Evolutionary conservation across 1,140 invertebrate genomes (phyloP).

Genomic region (Cotesia glomerata): DNA sequence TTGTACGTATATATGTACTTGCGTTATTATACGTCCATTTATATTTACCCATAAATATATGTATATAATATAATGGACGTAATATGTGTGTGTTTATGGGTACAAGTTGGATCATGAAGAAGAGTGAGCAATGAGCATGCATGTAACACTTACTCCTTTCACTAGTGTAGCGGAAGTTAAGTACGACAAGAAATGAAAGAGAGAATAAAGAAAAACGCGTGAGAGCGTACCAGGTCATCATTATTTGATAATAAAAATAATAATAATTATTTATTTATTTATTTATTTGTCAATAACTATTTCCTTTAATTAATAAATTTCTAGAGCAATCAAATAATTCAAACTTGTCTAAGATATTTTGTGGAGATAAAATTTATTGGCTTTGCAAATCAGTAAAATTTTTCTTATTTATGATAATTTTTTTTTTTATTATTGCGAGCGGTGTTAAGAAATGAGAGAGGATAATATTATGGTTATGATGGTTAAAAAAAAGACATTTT

Average conservation of each 20-base stretch:
- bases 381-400: too few relatives aligned
- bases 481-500: not conserved
- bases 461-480: not conserved
- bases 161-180: constrained; percentile 55
- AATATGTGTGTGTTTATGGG: not conserved
- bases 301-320: not conserved
- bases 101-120: constrained; percentile 27
- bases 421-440: too few relatives aligned
- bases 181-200: constrained; percentile 33
- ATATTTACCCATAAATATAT: not conserved
- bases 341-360: too few relatives aligned
- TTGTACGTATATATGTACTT: not conserved
- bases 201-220: constrained; percentile 45
- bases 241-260: constrained; percentile 2
- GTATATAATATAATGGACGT: not conserved
- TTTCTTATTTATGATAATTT: too few relatives aligned
- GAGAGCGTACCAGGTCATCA: constrained; percentile 54
- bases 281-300: not conserved
- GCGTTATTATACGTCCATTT: too few relatives aligned
- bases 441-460: not conserved
- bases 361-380: too few relatives aligned
- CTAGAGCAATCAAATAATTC: too few relatives aligned
- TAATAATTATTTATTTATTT: not conserved
- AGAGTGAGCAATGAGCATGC: constrained; percentile 18
- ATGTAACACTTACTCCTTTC: constrained; percentile 50